Base-by-base conservation (phyloP, 2,888 invertebrate species). In the Uloborus plumipes region DNA sequence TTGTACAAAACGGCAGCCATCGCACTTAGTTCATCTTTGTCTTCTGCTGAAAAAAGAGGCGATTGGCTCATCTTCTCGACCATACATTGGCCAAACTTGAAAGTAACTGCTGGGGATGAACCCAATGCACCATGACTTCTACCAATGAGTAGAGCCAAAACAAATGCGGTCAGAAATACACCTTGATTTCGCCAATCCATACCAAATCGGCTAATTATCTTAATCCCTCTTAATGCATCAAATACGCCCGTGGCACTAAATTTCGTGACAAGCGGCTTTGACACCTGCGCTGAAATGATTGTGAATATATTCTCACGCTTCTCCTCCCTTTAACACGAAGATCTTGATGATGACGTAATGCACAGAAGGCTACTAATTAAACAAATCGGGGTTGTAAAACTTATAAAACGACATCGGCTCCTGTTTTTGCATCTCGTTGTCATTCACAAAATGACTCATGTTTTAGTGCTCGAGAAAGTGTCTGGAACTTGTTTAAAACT, bases 361-460 rank as follows among this genome's bases (percentile, higher is more conserved):
- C 39, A 18, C 75, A 75, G 66, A 15, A 55, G 75, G 66, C 75
- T 26, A 16, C 59, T 75, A 75, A 75, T 75, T 75, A 75, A 75
- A 75, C 75, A 75, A 67, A 18, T 67, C 14, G 26, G 55, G n/a
- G 55, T 55, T 55, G 55, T 55, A n/a, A 20, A 55, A 55, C 55
- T 20, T 18, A 18, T 18, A 55, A 39, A 39, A 39, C 39, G 39
- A 39, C 39, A 39, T 39, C 11, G 39, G 39, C 39, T 39, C 1
- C 39, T 9, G 39, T 39, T 39, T 39, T 39, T 39, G 11, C 39
- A 39, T 39, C 39, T 39, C 39, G 39, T 39, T 39, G 39, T 39
- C 39, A 39, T 39, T 39, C 39, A 39, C 9, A 39, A 9, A 7
- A 39, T 39, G 39, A 39, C 39, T 39, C 39, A 39, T 39, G 39